These are phyloP conservation scores for Megalops cyprinoides DNA, from an alignment of 2,797 vertebrate genomes.

Conservation along the genomic window DNA sequence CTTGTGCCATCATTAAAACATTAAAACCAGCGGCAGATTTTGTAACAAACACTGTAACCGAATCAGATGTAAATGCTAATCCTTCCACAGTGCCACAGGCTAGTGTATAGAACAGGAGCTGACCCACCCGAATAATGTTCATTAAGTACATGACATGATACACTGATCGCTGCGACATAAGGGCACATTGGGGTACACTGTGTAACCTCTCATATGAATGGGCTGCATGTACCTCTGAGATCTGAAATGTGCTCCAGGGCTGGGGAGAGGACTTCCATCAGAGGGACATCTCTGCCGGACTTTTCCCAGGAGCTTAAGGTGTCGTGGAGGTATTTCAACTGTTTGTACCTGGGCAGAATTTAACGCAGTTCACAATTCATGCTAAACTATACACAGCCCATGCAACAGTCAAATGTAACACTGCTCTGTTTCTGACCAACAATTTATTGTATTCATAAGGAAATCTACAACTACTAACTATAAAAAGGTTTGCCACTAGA, in stretches of 20 bases:
- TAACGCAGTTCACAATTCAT: background rate
- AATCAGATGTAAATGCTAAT: background rate
- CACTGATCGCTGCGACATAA: background rate
- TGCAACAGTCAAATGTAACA: background rate
- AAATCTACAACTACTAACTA: background rate
- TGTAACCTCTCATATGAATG: background rate
- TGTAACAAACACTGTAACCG: background rate
- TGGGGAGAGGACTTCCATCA: constrained; percentile 64
- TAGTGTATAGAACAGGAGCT: background rate
- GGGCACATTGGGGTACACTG: background rate
- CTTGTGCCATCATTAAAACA: background rate
- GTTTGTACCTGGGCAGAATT: constrained; percentile 62
- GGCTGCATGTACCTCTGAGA: constrained; percentile 40
- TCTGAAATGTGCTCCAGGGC: constrained; percentile 50
- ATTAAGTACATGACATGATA: background rate
- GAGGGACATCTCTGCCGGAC: constrained; percentile 52
- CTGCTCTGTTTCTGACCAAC: background rate
- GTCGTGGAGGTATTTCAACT: constrained; percentile 59
- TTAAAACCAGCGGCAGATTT: background rate
- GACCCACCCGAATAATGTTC: too few species aligned
- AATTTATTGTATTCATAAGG: background rate
- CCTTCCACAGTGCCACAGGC: background rate
- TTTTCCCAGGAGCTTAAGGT: constrained; percentile 64
- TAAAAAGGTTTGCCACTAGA: background rate
- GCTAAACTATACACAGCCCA: background rate